Conservation (phyloP, 2,797 vertebrate species). For the Lateolabrax maculatus region DNA sequence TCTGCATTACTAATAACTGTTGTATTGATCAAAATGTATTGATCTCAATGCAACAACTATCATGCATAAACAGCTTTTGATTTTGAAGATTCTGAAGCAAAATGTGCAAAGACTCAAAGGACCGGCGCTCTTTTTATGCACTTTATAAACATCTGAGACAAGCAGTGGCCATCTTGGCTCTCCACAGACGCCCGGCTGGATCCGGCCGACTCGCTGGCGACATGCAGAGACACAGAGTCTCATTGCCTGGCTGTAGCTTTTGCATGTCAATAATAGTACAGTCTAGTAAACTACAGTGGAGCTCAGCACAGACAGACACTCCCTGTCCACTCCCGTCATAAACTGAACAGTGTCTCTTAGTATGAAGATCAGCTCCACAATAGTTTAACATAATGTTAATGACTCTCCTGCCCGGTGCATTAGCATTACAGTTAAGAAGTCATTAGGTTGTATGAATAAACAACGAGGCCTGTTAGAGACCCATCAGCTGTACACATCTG, state of each 20-base stretch:
- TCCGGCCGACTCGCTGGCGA: neutral
- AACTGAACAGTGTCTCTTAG: neutral
- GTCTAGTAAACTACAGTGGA: too few relatives aligned
- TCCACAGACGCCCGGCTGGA: neutral
- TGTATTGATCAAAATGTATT: too few relatives aligned
- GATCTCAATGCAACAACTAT: too few relatives aligned
- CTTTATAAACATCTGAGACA: neutral
- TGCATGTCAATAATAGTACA: slow-evolving; percentile 10
- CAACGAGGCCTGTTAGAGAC: slow-evolving; percentile 13
- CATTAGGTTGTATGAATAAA: slow-evolving; percentile 11
- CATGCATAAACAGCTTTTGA: too few relatives aligned
- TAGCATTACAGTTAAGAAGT: slow-evolving; percentile 33
- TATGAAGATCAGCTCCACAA: slow-evolving; percentile 2
- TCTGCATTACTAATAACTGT: neutral
- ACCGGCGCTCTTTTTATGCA: neutral
- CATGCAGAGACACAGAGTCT: slow-evolving; percentile 31
- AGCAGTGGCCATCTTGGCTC: neutral
- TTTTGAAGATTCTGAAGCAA: too few relatives aligned
- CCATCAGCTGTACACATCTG: neutral
- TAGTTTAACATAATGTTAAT: slow-evolving; percentile 22
- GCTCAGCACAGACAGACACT: neutral
- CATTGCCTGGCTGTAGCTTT: neutral
- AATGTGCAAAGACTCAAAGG: neutral
- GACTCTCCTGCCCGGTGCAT: neutral
- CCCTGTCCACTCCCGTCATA: neutral